phyloP scores from a whole-genome alignment of 92 coral and sea anemone genomes.

The Epizoanthus stellaris region DNA sequence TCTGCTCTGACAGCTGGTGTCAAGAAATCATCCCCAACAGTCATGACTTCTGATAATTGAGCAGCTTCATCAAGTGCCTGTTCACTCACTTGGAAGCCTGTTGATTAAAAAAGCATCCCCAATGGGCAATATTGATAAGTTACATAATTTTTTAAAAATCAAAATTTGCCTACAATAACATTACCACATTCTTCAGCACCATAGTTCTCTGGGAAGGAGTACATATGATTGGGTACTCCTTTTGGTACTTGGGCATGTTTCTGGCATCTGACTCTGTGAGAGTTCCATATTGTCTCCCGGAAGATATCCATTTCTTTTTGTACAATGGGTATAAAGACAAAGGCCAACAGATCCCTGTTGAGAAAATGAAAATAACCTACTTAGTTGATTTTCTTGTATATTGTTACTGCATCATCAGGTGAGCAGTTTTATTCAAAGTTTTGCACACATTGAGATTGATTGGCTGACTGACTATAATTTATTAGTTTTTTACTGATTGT shows the following conservation, averaged over 20 bases:
- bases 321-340: slow-evolving; percentile 50
- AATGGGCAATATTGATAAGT: no score
- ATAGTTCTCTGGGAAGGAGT: slow-evolving; percentile 50
- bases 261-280: slow-evolving; percentile 52
- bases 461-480: no score
- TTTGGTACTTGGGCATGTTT: slow-evolving; percentile 42
- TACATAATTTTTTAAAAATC: no score
- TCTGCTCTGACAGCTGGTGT: slow-evolving; percentile 46
- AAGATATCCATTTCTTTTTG: slow-evolving; percentile 55
- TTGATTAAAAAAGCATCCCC: neutral
- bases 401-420: no score
- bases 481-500: no score
- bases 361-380: no score
- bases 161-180: no score
- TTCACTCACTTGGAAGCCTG: slow-evolving; percentile 57
- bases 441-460: no score
- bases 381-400: no score
- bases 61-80: slow-evolving; percentile 53
- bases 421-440: no score
- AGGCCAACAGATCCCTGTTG: slow-evolving; percentile 52
- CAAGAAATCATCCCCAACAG: slow-evolving; percentile 50
- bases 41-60: slow-evolving; percentile 45
- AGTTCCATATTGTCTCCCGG: slow-evolving; percentile 49
- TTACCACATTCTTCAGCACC: slow-evolving; percentile 51
- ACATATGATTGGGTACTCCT: slow-evolving; percentile 44